Evolutionary conservation across 2,113 vertebrate species (phyloP), one percentile per base, ranked within the genome.

Genomic region (Sciurus niger): DNA sequence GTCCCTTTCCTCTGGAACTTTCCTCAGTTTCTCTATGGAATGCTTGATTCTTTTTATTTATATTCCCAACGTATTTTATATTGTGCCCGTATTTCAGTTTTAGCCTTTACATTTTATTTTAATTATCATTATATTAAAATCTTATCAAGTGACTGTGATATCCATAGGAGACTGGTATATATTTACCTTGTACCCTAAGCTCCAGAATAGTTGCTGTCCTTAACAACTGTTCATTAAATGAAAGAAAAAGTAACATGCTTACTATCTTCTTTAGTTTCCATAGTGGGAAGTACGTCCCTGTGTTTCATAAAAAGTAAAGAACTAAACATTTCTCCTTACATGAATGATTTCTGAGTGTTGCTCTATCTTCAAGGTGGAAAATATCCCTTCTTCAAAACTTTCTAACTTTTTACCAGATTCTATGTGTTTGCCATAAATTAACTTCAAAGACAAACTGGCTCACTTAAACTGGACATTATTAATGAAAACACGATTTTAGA

Each of bases 321-420:
- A 74, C 1, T 18, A 87, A 76, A 51, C 4, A n/a, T 84, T 93
- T 58, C n/a, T 90, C 20, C 20, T 68, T 55, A 73, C 2, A 22
- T 93, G 30, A 51, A 43, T 90, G 8, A 84, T 18, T 88, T 88
- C 51, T 93, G 51, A 91, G 18, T 30, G 32, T 86, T 78, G 1
- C 2, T 84, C 30, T 73, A 67, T 28, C 34, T 14, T 51, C 8
- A 89, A 40, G 88, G 10, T 46, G 12, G 40, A 60, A 80, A 85
- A 93, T 28, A 24, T 67, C 0, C 8, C 37, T 67, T 79, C 43
- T 65, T 2, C 6, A 72, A 20, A 78, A 6, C 2, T 24, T 65
- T 40, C 32, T 63, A 51, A 53, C 17, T 60, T 70, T 90, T 78
- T 72, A 9, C 12, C 53, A 67, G 4, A 68, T 8, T 76, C 2